Conservation (phyloP, 2,113 vertebrate species). For the Nesospiza acunhae region DNA sequence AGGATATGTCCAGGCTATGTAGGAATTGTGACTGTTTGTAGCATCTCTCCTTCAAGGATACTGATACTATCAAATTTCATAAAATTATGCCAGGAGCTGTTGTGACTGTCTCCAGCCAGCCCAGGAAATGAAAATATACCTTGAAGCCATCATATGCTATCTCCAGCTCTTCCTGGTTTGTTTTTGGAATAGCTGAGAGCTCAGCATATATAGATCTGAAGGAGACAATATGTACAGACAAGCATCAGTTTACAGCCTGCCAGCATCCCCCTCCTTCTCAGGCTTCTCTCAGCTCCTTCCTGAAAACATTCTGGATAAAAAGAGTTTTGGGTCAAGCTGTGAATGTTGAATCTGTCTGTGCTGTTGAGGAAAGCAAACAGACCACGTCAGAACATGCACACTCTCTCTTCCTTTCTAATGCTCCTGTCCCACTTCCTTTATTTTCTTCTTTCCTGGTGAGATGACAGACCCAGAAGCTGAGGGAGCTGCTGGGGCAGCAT, state of each 20-base stretch:
- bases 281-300: constrained; percentile 2
- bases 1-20: not conserved
- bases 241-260: not conserved
- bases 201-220: not conserved
- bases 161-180: not conserved
- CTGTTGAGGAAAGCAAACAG: constrained; percentile 10
- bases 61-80: not conserved
- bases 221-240: not conserved
- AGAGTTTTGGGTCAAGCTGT: constrained; percentile 6
- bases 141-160: not conserved
- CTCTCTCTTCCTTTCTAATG: not conserved
- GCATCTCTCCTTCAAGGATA: not conserved
- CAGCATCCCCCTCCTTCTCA: not conserved
- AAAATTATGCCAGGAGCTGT: not conserved
- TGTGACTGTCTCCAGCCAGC: not conserved
- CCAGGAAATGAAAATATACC: constrained; percentile 12
- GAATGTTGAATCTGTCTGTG: constrained; percentile 4
- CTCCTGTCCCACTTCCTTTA: not conserved
- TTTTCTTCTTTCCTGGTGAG: not conserved
- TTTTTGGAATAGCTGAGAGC: not conserved
- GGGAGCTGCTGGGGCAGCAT: not conserved
- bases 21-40: not conserved
- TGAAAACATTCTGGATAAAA: constrained; percentile 1
- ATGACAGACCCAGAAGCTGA: not conserved
- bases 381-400: not conserved